Evolutionary conservation across 2,797 vertebrate genomes (phyloP).

Genomic region (Danionella dracula): DNA sequence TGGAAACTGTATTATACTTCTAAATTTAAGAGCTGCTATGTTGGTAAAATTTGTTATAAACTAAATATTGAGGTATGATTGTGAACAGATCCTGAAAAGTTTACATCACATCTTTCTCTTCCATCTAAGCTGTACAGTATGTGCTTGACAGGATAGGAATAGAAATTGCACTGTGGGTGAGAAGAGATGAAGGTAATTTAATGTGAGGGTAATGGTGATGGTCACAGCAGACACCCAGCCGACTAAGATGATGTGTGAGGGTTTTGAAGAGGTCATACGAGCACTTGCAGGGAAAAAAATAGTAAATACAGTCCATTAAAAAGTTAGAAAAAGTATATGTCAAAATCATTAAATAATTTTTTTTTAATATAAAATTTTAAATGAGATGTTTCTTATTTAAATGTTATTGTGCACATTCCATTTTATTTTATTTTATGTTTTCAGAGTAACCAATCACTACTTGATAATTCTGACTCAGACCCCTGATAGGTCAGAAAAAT

Average conservation of each 20-base stretch:
- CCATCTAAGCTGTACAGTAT: constrained; percentile 20
- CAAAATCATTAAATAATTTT: too few relatives aligned
- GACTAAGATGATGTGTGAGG: constrained; percentile 15
- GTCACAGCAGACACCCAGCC: constrained; percentile 14
- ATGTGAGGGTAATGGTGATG: constrained; percentile 31
- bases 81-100: not conserved
- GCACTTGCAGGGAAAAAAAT: not conserved
- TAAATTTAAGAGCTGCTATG: constrained; percentile 32
- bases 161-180: constrained; percentile 12
- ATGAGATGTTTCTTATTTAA: too few relatives aligned
- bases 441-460: too few relatives aligned
- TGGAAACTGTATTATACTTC: constrained; percentile 6
- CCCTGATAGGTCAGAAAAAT: too few relatives aligned
- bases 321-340: too few relatives aligned
- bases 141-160: constrained; percentile 4
- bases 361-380: too few relatives aligned
- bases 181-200: constrained; percentile 27
- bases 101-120: not conserved
- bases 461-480: too few relatives aligned
- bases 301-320: not conserved
- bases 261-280: not conserved
- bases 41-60: not conserved
- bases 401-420: too few relatives aligned
- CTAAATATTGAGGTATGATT: not conserved
- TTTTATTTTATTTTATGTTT: too few relatives aligned